Conservation (phyloP, 2,888 invertebrate species). For the Callimorpha dominula region DNA sequence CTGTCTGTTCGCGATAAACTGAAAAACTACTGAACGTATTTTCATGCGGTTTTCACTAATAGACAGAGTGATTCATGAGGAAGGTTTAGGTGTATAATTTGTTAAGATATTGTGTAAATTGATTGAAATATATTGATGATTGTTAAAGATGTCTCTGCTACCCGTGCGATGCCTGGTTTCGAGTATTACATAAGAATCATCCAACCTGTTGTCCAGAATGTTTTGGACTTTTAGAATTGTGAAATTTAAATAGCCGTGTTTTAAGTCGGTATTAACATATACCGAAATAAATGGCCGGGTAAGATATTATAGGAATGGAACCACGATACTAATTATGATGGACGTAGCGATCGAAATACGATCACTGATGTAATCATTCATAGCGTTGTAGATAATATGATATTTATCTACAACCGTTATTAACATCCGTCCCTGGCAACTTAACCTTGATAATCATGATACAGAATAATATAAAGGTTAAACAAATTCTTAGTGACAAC, state of each 20-base stretch:
- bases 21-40: too few relatives aligned
- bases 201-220: too few relatives aligned
- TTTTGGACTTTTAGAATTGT: too few relatives aligned
- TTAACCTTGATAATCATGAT: not conserved
- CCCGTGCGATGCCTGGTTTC: too few relatives aligned
- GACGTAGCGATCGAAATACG: not conserved
- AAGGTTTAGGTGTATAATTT: too few relatives aligned
- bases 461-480: not conserved
- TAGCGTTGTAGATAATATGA: not conserved
- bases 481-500: not conserved
- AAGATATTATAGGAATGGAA: not conserved
- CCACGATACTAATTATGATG: not conserved
- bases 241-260: not conserved
- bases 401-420: not conserved
- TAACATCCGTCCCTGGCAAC: not conserved
- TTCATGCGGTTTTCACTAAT: too few relatives aligned
- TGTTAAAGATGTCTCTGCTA: too few relatives aligned
- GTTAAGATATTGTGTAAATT: too few relatives aligned
- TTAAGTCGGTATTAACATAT: not conserved
- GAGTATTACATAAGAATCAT: too few relatives aligned
- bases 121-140: too few relatives aligned
- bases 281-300: not conserved
- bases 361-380: not conserved
- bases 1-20: too few relatives aligned
- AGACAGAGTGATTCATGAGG: too few relatives aligned